Evolutionary conservation across 2,888 invertebrate genomes (phyloP), one percentile per base, ranked within the genome.

Genomic region (Antheraea assamensis): DNA sequence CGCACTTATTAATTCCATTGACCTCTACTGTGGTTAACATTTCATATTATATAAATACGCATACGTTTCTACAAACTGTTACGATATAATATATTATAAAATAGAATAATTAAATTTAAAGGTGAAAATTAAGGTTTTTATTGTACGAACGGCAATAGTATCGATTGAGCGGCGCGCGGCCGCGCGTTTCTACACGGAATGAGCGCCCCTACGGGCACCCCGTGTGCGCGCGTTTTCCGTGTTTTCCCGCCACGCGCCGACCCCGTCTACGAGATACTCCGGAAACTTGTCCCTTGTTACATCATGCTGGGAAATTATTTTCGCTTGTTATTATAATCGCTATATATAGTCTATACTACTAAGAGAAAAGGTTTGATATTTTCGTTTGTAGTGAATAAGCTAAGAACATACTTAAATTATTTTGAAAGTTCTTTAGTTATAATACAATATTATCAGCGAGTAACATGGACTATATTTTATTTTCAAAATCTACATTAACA

Each of bases 221-320:
- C 81, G 77, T 76, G 81, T 92, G 93, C 92, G 93, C 94, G 88
- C 90, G 92, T 93, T 94, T 94, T 92, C 92, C 91, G 80, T 87
- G 78, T 83, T 93, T 94, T 93, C 92, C 91, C 89, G 86, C 88
- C 88, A 83, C 83, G 81, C 77, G 76, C 74, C 74, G 74, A 76
- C 77, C 76, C 74, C 75, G 75, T 77, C 77, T 72, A 77, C 79
- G 83, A 82, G 81, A 80, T 80, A 80, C 78, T 77, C 83, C 78
- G 71, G 74, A 81, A 86, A 85, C 85, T 85, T 76, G 81, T 80
- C 81, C 71, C 75, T 66, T 78, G 80, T 77, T 81, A 81, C 78
- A 77, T 78, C 75, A 76, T 78, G 80, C 81, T 85, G 86, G 17
- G 83, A 82, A 82, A 84, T 78, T 82, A 82, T 83, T 80, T 85